phyloP scores from a whole-genome alignment of 1,140 invertebrate species.

The Aphelenchoides avenae region DNA sequence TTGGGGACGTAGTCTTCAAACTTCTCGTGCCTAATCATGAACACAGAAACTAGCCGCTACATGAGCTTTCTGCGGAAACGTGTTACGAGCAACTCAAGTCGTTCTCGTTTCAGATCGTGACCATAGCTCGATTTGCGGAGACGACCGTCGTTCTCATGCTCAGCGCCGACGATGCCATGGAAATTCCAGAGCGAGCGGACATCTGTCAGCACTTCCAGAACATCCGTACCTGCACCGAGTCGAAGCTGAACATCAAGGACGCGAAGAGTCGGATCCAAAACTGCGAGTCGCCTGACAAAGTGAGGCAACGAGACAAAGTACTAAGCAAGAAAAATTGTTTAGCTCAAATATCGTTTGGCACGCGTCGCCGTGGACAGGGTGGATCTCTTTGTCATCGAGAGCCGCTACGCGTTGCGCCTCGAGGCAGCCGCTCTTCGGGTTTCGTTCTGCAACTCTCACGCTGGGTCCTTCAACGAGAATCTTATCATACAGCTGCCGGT shows the following conservation, averaged over 20 bases:
- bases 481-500: constrained; percentile 25
- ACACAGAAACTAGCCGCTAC: too few relatives aligned
- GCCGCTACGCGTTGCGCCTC: constrained; percentile 76
- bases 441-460: constrained; percentile 46
- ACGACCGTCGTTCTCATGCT: constrained; percentile 78
- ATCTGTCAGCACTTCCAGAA: constrained; percentile 80
- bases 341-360: constrained; percentile 91
- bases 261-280: constrained; percentile 68
- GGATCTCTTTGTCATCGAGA: constrained; percentile 83
- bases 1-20: too few relatives aligned
- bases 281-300: constrained; percentile 65
- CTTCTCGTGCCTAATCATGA: too few relatives aligned
- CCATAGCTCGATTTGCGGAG: constrained; percentile 79
- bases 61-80: too few relatives aligned
- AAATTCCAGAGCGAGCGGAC: constrained; percentile 71
- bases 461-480: constrained; percentile 41
- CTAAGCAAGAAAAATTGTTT: constrained; percentile 49
- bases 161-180: constrained; percentile 81
- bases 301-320: not conserved
- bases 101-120: too few relatives aligned
- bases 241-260: constrained; percentile 70
- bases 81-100: too few relatives aligned
- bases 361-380: constrained; percentile 82
- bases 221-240: constrained; percentile 72
- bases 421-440: constrained; percentile 66